Percentiles rank a stretch among this genome's conserved stretches.
Conservation (phyloP, 2,797 vertebrate species). For the Holocentrus rufus region DNA sequence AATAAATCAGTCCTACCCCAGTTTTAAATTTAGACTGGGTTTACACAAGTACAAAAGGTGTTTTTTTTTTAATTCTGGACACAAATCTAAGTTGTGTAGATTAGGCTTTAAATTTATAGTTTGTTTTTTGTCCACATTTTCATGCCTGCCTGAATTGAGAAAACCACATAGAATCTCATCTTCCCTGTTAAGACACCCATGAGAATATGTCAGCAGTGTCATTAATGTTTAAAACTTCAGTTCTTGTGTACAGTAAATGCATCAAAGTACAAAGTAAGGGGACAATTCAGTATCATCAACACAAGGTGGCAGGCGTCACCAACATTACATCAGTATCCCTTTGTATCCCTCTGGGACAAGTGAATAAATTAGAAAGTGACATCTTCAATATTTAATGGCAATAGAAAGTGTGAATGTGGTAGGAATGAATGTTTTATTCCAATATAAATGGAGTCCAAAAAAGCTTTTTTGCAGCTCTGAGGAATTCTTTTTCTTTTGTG, state of each 20-base stretch:
- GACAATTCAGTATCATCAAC: constrained; percentile 3
- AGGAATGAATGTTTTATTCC: background rate
- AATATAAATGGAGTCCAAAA: background rate
- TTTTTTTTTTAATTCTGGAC: background rate
- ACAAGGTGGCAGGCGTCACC: constrained; percentile 42
- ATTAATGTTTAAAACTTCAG: background rate
- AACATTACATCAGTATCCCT: background rate
- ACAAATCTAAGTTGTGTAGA: background rate
- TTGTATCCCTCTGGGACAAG: background rate
- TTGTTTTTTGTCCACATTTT: background rate
- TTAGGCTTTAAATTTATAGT: no score
- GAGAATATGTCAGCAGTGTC: background rate
- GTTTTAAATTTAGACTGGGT: background rate
- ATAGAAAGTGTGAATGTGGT: background rate
- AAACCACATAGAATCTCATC: background rate
- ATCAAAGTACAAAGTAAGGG: background rate
- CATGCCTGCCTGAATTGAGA: background rate
- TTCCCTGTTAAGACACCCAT: background rate
- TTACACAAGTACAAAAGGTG: background rate
- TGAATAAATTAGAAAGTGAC: background rate
- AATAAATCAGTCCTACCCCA: background rate
- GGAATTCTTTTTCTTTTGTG: background rate
- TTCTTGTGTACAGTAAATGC: background rate
- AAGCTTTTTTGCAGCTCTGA: background rate
- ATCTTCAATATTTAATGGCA: background rate